phyloP scores from a whole-genome alignment of 30 jellyfish, hydroid and myxozoan genomes.

The Cassiopea xamachana region DNA sequence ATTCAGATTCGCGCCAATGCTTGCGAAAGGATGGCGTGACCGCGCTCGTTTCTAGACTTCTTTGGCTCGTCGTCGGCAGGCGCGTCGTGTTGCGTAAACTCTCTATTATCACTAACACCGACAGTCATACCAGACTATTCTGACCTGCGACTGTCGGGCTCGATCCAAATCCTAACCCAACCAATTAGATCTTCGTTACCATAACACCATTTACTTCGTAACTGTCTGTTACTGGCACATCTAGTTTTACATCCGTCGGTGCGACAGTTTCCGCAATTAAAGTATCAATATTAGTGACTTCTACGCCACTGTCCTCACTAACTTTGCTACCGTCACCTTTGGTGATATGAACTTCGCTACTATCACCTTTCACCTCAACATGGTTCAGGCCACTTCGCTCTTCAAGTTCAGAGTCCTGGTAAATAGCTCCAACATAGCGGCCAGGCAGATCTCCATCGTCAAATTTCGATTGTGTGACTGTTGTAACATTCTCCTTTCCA shows the following conservation, averaged over 20 bases:
- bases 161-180: background rate
- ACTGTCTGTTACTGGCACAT: background rate
- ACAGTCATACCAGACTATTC: conserved; percentile 2
- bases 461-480: background rate
- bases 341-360: background rate
- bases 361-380: background rate
- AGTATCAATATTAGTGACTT: background rate
- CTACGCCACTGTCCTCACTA: background rate
- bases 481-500: background rate
- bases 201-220: conserved; percentile 2
- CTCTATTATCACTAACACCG: background rate
- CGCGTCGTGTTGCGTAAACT: too few species aligned
- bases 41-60: too few species aligned
- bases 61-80: too few species aligned
- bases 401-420: background rate
- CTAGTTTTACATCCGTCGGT: background rate
- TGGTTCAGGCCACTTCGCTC: background rate
- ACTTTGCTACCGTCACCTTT: background rate
- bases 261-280: background rate
- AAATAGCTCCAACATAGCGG: background rate
- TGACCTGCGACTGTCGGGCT: conserved; percentile 5
- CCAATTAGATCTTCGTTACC: conserved; percentile 13
- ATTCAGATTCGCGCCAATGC: too few species aligned
- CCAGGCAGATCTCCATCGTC: background rate
- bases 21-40: too few species aligned